Evolutionary conservation across 2,797 vertebrate species (phyloP).

Genomic region (Distichodus sexfasciatus): DNA sequence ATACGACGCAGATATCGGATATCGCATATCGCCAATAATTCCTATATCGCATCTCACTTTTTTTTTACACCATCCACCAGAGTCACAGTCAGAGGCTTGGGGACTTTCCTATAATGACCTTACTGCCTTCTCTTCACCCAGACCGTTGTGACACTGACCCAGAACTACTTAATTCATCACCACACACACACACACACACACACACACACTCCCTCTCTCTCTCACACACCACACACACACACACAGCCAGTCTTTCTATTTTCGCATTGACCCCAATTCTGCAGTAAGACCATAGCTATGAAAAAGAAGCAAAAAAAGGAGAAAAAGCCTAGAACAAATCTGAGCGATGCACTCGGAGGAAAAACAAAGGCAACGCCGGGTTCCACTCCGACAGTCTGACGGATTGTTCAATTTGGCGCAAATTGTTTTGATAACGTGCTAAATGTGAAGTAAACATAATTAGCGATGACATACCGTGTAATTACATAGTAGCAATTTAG

Average conservation of each 20-base stretch:
- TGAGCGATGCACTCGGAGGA: neutral
- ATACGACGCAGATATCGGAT: too few species aligned
- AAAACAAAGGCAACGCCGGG: too few species aligned
- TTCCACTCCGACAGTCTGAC: neutral
- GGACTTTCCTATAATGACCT: conserved; percentile 43
- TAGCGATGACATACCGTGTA: too few species aligned
- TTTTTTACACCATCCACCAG: too few species aligned
- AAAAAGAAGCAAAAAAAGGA: neutral
- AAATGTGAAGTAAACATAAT: too few species aligned
- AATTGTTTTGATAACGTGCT: too few species aligned
- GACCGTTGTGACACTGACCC: conserved; percentile 68
- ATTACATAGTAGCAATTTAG: neutral
- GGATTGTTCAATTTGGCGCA: neutral
- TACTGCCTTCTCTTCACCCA: conserved; percentile 44
- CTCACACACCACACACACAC: conserved; percentile 52
- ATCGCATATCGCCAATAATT: too few species aligned
- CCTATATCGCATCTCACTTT: too few species aligned
- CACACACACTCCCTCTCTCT: too few species aligned
- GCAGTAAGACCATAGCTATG: conserved; percentile 64
- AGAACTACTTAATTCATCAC: conserved; percentile 69
- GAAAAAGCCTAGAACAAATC: neutral
- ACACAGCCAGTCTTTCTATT: conserved; percentile 64
- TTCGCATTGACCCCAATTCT: conserved; percentile 72
- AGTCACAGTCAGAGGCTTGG: conserved; percentile 40
- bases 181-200: too few species aligned